Evolutionary conservation across 2,113 vertebrate genomes (phyloP).

Genomic region (Taxidea taxus): DNA sequence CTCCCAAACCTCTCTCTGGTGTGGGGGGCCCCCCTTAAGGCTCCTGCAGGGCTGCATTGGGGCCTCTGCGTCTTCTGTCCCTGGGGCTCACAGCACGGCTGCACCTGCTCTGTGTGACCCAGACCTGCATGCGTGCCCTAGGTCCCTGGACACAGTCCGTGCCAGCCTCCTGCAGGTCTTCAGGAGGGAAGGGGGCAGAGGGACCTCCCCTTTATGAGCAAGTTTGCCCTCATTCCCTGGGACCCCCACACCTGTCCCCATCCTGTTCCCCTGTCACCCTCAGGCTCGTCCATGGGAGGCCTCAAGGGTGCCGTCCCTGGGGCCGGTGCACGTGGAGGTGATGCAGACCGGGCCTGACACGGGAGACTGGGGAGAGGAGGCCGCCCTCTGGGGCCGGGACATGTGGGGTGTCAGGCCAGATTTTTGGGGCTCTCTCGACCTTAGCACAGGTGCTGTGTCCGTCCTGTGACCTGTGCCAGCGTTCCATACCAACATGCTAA

Average conservation of each 20-base stretch:
- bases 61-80: background rate
- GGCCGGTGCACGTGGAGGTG: fast-evolving
- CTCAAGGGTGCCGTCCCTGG: fast-evolving
- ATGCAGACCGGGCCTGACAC: no score
- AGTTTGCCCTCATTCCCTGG: background rate
- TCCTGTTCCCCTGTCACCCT: background rate
- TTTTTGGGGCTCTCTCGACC: no score
- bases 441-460: background rate
- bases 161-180: background rate
- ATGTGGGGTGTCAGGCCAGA: background rate
- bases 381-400: background rate
- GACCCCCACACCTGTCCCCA: no score
- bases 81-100: background rate
- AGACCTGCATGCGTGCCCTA: background rate
- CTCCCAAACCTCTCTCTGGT: background rate
- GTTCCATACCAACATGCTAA: no score
- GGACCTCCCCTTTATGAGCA: background rate
- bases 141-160: fast-evolving
- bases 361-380: background rate
- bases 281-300: background rate
- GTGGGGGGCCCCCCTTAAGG: background rate
- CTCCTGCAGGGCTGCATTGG: background rate
- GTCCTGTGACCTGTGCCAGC: fast-evolving
- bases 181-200: background rate
- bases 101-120: background rate